Conservation (phyloP, 2,113 vertebrate species). For the Isichthys henryi region DNA sequence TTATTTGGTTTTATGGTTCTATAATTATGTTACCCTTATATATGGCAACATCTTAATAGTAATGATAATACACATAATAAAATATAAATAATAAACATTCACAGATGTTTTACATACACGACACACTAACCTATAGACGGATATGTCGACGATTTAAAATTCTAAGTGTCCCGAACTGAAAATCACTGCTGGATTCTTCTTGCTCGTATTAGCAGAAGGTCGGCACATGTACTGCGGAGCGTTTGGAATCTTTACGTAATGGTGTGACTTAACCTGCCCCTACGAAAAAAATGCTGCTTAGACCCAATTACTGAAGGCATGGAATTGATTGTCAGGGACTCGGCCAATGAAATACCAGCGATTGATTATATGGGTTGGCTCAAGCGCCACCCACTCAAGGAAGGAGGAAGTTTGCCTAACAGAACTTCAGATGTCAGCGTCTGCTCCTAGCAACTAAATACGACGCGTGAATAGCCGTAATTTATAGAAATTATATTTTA, state of each 20-base stretch:
- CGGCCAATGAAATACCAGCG: constrained; percentile 36
- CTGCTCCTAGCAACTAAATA: background rate
- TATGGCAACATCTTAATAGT: background rate
- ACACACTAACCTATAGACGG: background rate
- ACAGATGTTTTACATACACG: background rate
- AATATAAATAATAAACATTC: background rate
- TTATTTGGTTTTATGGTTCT: background rate
- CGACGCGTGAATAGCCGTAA: background rate
- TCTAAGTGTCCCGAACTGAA: background rate
- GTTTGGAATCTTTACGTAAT: constrained; percentile 5
- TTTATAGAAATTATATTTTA: background rate
- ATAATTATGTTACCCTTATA: background rate
- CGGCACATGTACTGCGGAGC: background rate
- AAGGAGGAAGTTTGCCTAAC: constrained; percentile 24
- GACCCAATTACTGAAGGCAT: constrained; percentile 40
- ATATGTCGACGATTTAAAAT: background rate
- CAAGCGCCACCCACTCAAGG: background rate
- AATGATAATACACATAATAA: background rate
- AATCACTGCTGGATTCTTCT: background rate
- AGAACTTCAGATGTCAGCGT: background rate
- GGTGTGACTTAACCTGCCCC: background rate
- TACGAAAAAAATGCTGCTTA: background rate
- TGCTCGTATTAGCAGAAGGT: background rate
- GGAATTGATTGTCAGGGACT: constrained; percentile 13
- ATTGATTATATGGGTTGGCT: constrained; percentile 33